phyloP scores from a whole-genome alignment of 1,140 invertebrate genomes.

The Uloborus diversus region DNA sequence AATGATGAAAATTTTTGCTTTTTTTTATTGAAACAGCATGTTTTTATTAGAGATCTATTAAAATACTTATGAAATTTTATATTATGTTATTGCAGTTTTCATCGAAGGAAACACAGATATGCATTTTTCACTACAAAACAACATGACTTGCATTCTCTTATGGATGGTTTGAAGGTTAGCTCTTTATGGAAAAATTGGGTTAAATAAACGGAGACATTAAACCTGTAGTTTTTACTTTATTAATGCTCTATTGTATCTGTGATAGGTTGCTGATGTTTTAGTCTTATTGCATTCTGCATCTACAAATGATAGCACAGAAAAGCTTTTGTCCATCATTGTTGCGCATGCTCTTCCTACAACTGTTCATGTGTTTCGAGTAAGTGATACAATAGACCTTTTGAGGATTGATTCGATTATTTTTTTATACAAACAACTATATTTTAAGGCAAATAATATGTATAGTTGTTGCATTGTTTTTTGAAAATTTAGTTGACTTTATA shows the following conservation, averaged over 20 bases:
- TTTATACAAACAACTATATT: too few relatives aligned
- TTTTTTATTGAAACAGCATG: background rate
- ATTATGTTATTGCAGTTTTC: constrained; percentile 60
- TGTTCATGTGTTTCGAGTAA: constrained; percentile 76
- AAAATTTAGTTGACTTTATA: too few relatives aligned
- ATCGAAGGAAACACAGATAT: constrained; percentile 86
- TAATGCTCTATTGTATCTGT: background rate
- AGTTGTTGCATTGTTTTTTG: too few relatives aligned
- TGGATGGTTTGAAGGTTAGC: constrained; percentile 80
- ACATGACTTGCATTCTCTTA: constrained; percentile 75
- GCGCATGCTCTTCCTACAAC: constrained; percentile 86
- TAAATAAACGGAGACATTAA: background rate
- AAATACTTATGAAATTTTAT: background rate
- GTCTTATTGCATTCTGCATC: constrained; percentile 75
- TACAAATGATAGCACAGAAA: constrained; percentile 59
- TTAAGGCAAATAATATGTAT: too few relatives aligned
- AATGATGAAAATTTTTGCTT: background rate
- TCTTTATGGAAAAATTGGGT: background rate
- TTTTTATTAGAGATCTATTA: background rate
- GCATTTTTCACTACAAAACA: constrained; percentile 77
- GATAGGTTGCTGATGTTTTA: constrained; percentile 77
- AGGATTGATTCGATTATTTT: background rate
- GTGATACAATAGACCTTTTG: background rate
- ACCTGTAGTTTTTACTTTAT: background rate
- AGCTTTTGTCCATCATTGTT: constrained; percentile 76